Conservation (phyloP, 2,113 vertebrate genomes). For the Dermatemys mawii region DNA sequence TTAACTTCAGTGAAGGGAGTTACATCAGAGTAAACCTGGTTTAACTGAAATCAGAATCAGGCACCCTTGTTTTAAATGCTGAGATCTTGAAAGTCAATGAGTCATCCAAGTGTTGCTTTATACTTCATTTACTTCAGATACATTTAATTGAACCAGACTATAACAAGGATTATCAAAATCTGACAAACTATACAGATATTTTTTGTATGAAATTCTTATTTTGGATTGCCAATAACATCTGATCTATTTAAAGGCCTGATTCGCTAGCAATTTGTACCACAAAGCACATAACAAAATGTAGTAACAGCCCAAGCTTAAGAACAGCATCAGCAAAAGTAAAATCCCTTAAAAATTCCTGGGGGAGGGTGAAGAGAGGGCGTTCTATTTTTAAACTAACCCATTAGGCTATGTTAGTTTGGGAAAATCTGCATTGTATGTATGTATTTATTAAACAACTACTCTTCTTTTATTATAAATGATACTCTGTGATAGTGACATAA, state of each 20-base stretch:
- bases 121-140: background rate
- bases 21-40: background rate
- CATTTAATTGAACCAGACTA: slow-evolving; percentile 33
- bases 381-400: background rate
- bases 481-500: background rate
- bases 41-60: background rate
- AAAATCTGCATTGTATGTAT: slow-evolving; percentile 36
- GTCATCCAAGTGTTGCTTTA: background rate
- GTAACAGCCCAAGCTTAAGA: slow-evolving; percentile 6
- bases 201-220: slow-evolving; percentile 38
- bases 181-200: slow-evolving; percentile 32
- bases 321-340: slow-evolving; percentile 37
- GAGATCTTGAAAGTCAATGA: background rate
- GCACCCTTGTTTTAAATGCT: background rate
- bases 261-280: background rate
- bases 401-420: background rate
- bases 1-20: background rate
- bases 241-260: slow-evolving; percentile 23
- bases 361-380: background rate
- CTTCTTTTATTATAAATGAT: background rate
- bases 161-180: slow-evolving; percentile 17
- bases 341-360: background rate
- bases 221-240: slow-evolving; percentile 54
- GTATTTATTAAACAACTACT: background rate
- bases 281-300: background rate